Conservation (phyloP, 2,888 invertebrate genomes). For the Pristionchus arcanus region DNA sequence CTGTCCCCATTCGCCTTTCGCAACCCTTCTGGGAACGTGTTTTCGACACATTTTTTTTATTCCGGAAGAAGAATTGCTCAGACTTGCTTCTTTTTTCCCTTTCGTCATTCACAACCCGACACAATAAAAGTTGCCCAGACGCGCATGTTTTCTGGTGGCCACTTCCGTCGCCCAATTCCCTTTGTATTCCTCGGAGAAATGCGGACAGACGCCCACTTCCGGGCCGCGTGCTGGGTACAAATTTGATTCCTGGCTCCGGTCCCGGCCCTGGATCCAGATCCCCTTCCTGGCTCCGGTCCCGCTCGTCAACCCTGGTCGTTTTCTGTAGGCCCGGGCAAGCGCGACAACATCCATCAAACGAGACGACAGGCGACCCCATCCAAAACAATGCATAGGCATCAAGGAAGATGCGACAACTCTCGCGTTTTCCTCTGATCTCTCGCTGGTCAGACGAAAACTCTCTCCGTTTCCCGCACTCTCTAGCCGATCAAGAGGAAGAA, state of each 20-base stretch:
- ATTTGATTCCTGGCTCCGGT: neutral
- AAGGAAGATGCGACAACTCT: neutral
- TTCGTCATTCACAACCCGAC: neutral
- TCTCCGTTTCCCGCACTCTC: neutral
- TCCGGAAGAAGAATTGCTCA: neutral
- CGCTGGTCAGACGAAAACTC: neutral
- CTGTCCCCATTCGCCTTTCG: neutral
- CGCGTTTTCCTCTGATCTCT: neutral
- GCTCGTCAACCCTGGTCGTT: neutral
- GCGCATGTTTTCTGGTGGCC: neutral
- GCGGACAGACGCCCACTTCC: neutral
- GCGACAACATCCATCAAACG: slow-evolving; percentile 25
- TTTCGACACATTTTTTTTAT: neutral
- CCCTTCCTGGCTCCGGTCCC: neutral
- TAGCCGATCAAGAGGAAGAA: neutral
- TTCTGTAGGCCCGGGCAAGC: neutral
- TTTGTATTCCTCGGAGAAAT: neutral
- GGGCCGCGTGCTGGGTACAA: neutral
- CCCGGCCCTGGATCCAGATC: neutral
- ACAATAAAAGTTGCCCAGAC: neutral
- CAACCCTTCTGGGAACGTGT: neutral
- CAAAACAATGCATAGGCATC: slow-evolving; percentile 16
- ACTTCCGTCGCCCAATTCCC: neutral
- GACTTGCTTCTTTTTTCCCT: neutral
- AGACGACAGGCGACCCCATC: slow-evolving; percentile 3